Evolutionary conservation across 2,797 vertebrate species (phyloP).

Genomic region (Chelonia mydas): DNA sequence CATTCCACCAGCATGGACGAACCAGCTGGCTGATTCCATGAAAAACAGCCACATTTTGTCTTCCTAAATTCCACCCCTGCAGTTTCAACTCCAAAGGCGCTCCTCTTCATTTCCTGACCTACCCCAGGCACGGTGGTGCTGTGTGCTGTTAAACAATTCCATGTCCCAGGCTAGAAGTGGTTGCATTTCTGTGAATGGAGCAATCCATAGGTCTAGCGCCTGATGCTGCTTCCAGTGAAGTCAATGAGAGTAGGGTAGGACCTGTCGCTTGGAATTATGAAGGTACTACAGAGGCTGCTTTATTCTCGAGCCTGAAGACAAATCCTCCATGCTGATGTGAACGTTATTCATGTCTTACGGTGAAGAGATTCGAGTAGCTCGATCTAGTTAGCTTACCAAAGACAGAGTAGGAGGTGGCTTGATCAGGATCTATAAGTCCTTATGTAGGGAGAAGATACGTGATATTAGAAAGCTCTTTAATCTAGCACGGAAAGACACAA

Average conservation of each 20-base stretch:
- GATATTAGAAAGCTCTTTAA: not conserved
- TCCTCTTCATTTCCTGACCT: too few species aligned
- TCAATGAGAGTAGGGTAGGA: too few species aligned
- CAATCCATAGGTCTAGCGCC: not conserved
- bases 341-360: rapidly evolving
- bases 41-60: not conserved
- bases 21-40: not conserved
- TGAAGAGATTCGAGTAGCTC: rapidly evolving
- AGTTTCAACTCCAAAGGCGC: not conserved
- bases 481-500: rapidly evolving
- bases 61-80: not conserved
- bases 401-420: not conserved
- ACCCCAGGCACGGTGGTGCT: not conserved
- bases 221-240: too few species aligned
- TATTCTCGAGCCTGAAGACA: too few species aligned
- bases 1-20: too few species aligned
- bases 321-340: not conserved
- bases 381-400: not conserved
- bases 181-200: not conserved
- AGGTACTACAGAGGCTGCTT: too few species aligned
- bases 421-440: too few species aligned
- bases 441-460: rapidly evolving
- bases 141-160: not conserved
- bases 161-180: rapidly evolving
- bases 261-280: too few species aligned